Percentiles rank a stretch among this genome's conserved stretches.
These are phyloP conservation scores for Tyrophagus putrescentiae DNA, from an alignment of 1,140 invertebrate species.

Conservation along the genomic window DNA sequence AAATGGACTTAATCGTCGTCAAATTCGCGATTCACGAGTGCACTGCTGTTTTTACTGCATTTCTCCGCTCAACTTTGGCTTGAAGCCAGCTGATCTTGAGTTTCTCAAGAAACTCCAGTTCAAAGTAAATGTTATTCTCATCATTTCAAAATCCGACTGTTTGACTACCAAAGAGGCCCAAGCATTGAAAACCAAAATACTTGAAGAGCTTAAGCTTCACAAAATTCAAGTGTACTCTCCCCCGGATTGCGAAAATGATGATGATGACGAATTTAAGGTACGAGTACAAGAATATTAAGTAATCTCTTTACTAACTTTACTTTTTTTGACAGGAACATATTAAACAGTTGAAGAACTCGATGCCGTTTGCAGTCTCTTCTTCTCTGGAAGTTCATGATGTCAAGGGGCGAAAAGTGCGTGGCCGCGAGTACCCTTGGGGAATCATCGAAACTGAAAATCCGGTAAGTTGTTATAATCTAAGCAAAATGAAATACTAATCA, in stretches of 20 bases:
- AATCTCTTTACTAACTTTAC: neutral
- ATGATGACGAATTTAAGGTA: constrained; percentile 34
- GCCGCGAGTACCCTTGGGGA: constrained; percentile 47
- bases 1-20: constrained; percentile 72
- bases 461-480: no score
- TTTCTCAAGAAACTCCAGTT: constrained; percentile 97
- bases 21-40: constrained; percentile 81
- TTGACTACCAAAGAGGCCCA: constrained; percentile 86
- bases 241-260: constrained; percentile 38
- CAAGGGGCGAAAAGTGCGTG: constrained; percentile 35
- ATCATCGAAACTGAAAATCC: constrained; percentile 50
- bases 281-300: neutral
- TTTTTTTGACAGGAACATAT: constrained; percentile 29
- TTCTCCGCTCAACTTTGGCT: constrained; percentile 89
- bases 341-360: constrained; percentile 27
- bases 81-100: constrained; percentile 88
- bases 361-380: constrained; percentile 35
- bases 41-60: constrained; percentile 99
- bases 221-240: constrained; percentile 48
- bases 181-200: constrained; percentile 61
- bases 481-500: no score
- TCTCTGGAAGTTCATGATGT: constrained; percentile 32
- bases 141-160: constrained; percentile 96
- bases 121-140: constrained; percentile 90
- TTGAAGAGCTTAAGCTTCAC: constrained; percentile 36